Conservation (phyloP, 2,797 vertebrate species). For the Rachycentron canadum region DNA sequence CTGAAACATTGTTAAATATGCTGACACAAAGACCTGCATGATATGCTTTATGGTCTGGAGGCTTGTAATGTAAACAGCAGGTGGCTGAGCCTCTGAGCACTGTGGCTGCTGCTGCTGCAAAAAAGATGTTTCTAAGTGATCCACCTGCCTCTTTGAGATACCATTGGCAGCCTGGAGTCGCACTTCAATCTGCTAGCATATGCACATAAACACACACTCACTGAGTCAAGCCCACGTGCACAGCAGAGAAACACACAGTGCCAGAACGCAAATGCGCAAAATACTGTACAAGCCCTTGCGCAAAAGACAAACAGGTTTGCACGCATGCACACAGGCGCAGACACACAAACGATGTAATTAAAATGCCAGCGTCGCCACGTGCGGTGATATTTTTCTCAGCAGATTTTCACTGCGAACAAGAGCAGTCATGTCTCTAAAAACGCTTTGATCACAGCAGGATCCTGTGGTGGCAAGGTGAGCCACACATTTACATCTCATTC, state of each 20-base stretch:
- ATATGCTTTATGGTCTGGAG: slow-evolving; percentile 49
- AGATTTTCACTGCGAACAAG: slow-evolving; percentile 51
- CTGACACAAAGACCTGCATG: slow-evolving; percentile 49
- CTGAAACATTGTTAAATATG: slow-evolving; percentile 44
- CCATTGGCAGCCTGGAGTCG: slow-evolving; percentile 34
- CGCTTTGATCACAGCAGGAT: slow-evolving; percentile 76
- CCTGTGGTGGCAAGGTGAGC: slow-evolving; percentile 48
- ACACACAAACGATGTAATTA: slow-evolving; percentile 60
- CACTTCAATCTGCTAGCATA: slow-evolving; percentile 16
- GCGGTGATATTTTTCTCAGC: slow-evolving; percentile 53
- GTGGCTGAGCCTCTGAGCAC: slow-evolving; percentile 44
- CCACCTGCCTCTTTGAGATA: slow-evolving; percentile 69
- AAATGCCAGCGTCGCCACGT: slow-evolving; percentile 56
- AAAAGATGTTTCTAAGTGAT: slow-evolving; percentile 39
- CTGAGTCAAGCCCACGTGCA: background rate
- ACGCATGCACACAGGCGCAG: background rate
- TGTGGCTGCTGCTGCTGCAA: slow-evolving; percentile 7
- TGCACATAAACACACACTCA: slow-evolving; percentile 5
- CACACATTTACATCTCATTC: slow-evolving; percentile 75
- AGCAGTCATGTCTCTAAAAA: slow-evolving; percentile 56
- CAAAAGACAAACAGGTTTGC: background rate
- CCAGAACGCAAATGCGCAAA: slow-evolving; percentile 3
- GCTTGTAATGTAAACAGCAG: slow-evolving; percentile 56
- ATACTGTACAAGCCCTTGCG: background rate
- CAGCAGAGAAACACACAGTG: background rate